Base-by-base conservation (phyloP, 2,113 vertebrate genomes). In the Lamprotornis superbus region DNA sequence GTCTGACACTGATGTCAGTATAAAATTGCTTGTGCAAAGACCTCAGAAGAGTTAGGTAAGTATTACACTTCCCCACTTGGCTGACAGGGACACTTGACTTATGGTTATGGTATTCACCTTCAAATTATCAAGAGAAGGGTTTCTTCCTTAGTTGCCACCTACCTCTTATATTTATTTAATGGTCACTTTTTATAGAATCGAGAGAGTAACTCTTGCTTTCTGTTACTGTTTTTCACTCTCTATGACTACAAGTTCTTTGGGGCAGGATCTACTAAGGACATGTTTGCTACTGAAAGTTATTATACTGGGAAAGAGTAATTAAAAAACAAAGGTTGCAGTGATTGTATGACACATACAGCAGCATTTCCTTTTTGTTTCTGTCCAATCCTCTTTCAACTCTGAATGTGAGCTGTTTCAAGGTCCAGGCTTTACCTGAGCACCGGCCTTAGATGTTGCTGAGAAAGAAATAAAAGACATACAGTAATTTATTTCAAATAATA, bases 1-100 rank as follows among this genome's bases (percentile, higher is more conserved):
- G 77, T 52, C 76, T 87, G 60, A 74, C 83, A 92, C 93, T 94
- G 87, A 96, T 96, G 94, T 96, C 96, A 96, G 69, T 87, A 71
- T 40, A 74, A 87, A 92, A 92, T 91, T 87, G 93, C 70, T 71
- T 95, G 77, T 95, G 89, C 64, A 87, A 94, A 95, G 83, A 93
- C 83, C 83, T 90, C 68, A 56, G 91, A 78, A 93, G 86, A 89
- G 56, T 97, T 94, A 79, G 87, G 93, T 61, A 96, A 91, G 74
- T 68, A 93, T 93, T 85, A 85, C 65, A 79, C 74, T 94, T 82
- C 65, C 87, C 87, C 86, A 82, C 87, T 27, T 82, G 77, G 52
- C 87, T 93, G 87, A 82, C 93, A 91, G 77, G 74, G 94, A 79
- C 81, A 81, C 39, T 64, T 95, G 93, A 95, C 67, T 89, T 94